A percentile compares a stretch with the other conserved stretches of the same genome.
phyloP scores from a whole-genome alignment of 2,888 invertebrate genomes.

The Alloplasta piceator region DNA sequence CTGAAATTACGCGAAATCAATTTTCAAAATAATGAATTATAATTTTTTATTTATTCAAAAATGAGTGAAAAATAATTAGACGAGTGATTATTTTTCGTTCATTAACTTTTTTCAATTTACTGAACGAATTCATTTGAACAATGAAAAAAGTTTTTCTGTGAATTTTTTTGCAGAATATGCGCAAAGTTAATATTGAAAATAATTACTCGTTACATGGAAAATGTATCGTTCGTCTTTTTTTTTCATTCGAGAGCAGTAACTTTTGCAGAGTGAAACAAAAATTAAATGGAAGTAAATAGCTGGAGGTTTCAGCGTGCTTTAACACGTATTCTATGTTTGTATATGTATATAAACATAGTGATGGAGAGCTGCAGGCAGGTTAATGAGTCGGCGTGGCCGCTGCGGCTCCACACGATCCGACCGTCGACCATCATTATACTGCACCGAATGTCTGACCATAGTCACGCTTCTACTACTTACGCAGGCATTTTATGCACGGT shows the following conservation, averaged over 20 bases:
- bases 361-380: conserved; percentile 32
- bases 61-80: neutral
- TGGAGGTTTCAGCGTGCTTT: conserved; percentile 32
- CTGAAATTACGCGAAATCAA: no score
- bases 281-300: conserved; percentile 11
- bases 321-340: conserved; percentile 17
- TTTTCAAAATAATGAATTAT: no score
- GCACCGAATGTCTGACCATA: conserved; percentile 55
- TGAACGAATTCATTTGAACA: no score
- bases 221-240: neutral
- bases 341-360: conserved; percentile 30
- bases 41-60: neutral
- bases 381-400: conserved; percentile 54
- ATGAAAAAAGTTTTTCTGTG: no score
- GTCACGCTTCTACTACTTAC: conserved; percentile 53
- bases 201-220: neutral
- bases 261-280: no score
- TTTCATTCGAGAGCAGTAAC: neutral
- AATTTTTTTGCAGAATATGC: no score
- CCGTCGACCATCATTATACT: conserved; percentile 44
- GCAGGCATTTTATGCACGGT: neutral
- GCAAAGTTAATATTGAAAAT: no score
- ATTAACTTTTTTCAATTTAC: no score
- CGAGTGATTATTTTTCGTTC: no score
- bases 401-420: conserved; percentile 53